These are phyloP conservation scores for Andricus grossulariae DNA, from an alignment of 1,140 invertebrate species.

Conservation along the genomic window DNA sequence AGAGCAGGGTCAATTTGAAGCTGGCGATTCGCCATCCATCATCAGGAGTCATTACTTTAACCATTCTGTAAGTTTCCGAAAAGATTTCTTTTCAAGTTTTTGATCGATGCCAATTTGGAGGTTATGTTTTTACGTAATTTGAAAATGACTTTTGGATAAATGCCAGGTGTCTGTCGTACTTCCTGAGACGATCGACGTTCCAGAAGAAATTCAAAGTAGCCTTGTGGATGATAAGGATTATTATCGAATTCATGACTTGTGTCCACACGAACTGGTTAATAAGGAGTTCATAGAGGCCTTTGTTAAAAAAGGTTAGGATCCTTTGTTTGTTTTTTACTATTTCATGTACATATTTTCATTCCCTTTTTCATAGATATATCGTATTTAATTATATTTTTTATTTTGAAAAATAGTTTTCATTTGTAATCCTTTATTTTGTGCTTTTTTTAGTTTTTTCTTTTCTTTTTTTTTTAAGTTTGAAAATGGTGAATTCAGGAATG, in stretches of 20 bases:
- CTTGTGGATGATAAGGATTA: conserved; percentile 76
- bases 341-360: not conserved
- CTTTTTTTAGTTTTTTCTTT: too few species aligned
- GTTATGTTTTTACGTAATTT: conserved; percentile 66
- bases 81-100: not conserved
- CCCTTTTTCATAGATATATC: not conserved
- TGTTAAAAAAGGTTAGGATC: conserved; percentile 72
- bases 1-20: conserved; percentile 31
- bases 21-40: conserved; percentile 36
- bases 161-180: conserved; percentile 77
- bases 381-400: not conserved
- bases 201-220: conserved; percentile 64
- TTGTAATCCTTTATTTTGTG: too few species aligned
- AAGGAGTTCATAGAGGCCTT: conserved; percentile 77
- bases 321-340: conserved; percentile 37
- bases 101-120: conserved; percentile 34
- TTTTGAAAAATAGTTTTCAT: too few species aligned
- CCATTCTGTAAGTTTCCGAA: conserved; percentile 72
- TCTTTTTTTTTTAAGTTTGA: too few species aligned
- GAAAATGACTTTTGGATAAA: conserved; percentile 60
- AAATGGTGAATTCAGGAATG: too few species aligned
- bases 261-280: conserved; percentile 71
- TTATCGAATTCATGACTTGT: conserved; percentile 75
- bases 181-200: conserved; percentile 72
- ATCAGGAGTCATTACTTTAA: conserved; percentile 74